These are phyloP conservation scores for Sparus aurata DNA, from an alignment of 2,797 vertebrate species.

Conservation along the genomic window DNA sequence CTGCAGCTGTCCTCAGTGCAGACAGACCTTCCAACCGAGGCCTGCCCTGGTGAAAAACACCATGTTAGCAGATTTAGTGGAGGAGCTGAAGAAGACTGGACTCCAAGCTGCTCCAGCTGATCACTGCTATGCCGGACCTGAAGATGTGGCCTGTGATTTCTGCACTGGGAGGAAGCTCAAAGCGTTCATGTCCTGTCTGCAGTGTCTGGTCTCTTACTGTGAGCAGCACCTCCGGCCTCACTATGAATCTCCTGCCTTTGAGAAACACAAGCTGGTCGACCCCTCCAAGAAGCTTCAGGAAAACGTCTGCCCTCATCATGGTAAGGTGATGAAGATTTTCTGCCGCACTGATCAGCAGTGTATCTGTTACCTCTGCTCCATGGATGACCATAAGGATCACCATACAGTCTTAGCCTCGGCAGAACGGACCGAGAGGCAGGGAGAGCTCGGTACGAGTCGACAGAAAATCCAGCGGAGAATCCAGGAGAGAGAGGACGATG, in stretches of 20 bases:
- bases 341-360: conserved; percentile 33
- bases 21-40: conserved; percentile 6
- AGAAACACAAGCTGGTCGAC: conserved; percentile 41
- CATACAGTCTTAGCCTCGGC: neutral
- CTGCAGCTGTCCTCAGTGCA: conserved; percentile 44
- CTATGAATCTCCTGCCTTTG: conserved; percentile 29
- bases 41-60: conserved; percentile 43
- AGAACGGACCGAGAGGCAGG: conserved; percentile 16
- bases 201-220: conserved; percentile 27
- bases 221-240: conserved; percentile 42
- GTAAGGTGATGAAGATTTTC: conserved; percentile 36
- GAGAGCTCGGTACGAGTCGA: neutral
- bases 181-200: conserved; percentile 24
- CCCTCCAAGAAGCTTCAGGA: conserved; percentile 19
- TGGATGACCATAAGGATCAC: conserved; percentile 32
- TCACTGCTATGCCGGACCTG: neutral
- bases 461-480: conserved; percentile 38
- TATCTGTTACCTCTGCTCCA: conserved; percentile 32
- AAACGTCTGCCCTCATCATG: conserved; percentile 22
- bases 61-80: conserved; percentile 36
- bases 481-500: conserved; percentile 3
- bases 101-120: conserved; percentile 11
- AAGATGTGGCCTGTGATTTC: conserved; percentile 15
- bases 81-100: conserved; percentile 26
- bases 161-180: conserved; percentile 18